Base-by-base conservation (phyloP, 1,140 invertebrate species). In the Dryas iulia region DNA sequence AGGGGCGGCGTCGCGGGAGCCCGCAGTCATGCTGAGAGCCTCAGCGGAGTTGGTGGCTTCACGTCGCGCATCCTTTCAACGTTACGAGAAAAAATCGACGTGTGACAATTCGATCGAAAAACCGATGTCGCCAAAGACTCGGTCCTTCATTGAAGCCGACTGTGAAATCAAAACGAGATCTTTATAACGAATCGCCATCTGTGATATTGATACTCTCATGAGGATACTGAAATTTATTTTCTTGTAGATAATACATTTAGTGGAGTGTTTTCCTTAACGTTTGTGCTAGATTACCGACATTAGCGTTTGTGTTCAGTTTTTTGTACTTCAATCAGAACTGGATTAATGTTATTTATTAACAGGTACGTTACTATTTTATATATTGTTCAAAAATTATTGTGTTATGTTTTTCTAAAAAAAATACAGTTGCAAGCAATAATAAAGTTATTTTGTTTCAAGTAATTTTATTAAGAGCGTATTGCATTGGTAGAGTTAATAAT, bases 1-100 rank as follows among this genome's bases (percentile, higher is more conserved):
- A 87, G 88, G 87, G 89, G 87, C 84, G 87, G 79, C 87, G 83
- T 82, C 81, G 86, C 89, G 86, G 89, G 89, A 85, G 85, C 83
- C 78, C 86, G 83, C 89, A 91, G 89, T 91, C 89, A 90, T 91
- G 89, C 89, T 91, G 89, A 84, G 89, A 82, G 60, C 74, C 83
- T 91, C 89, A 84, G 87, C 87, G 78, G 79, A 87, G 83, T 79
- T 81, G 82, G 82, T 78, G 89, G 86, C 82, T 81, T 79, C 84
- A 89, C 77, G 86, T 83, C 83, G 87, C 84, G 87, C 83, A 78
- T 66, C 75, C 71, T 86, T 83, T 83, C 81, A 81, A 76, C 78
- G 69, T 73, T 78, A 72, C 86, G 77, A 81, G 76, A 83, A 86
- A 89, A 89, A 84, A 86, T 83, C 76, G 66, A 75, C 77, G 77